These are phyloP conservation scores for Drosophila paulistorum DNA, from an alignment of 1,140 invertebrate species.

Conservation along the genomic window DNA sequence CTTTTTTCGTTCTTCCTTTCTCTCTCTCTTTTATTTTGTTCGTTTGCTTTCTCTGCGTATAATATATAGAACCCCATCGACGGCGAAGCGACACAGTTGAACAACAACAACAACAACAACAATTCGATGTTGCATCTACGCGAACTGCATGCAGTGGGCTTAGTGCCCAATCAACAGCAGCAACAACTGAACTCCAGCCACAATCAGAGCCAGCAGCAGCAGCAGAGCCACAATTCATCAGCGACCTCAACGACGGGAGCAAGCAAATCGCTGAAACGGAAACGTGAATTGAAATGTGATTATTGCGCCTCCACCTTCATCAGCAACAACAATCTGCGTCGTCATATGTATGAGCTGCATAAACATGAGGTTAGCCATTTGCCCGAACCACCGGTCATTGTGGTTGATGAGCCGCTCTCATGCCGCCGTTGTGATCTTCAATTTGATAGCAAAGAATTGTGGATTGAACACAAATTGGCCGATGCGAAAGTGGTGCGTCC, in stretches of 20 bases:
- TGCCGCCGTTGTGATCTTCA: constrained; percentile 70
- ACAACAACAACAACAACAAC: constrained; percentile 72
- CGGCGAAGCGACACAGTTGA: constrained; percentile 75
- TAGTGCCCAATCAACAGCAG: constrained; percentile 74
- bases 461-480: constrained; percentile 80
- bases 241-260: constrained; percentile 27
- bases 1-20: not conserved
- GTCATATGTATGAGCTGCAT: constrained; percentile 81
- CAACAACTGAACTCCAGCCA: constrained; percentile 35
- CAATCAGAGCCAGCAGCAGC: constrained; percentile 44
- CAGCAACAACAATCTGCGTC: constrained; percentile 80
- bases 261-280: constrained; percentile 74
- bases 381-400: constrained; percentile 68
- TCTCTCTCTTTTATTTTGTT: not conserved
- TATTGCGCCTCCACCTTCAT: constrained; percentile 82
- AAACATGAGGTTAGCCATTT: constrained; percentile 78
- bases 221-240: constrained; percentile 31
- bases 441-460: constrained; percentile 71
- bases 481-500: constrained; percentile 76
- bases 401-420: constrained; percentile 58
- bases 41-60: not conserved
- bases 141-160: constrained; percentile 80
- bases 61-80: constrained; percentile 71
- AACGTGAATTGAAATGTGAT: constrained; percentile 79
- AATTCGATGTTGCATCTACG: constrained; percentile 71